Evolutionary conservation across 2,797 vertebrate genomes (phyloP).

Genomic region (Phylloscopus collybita): DNA sequence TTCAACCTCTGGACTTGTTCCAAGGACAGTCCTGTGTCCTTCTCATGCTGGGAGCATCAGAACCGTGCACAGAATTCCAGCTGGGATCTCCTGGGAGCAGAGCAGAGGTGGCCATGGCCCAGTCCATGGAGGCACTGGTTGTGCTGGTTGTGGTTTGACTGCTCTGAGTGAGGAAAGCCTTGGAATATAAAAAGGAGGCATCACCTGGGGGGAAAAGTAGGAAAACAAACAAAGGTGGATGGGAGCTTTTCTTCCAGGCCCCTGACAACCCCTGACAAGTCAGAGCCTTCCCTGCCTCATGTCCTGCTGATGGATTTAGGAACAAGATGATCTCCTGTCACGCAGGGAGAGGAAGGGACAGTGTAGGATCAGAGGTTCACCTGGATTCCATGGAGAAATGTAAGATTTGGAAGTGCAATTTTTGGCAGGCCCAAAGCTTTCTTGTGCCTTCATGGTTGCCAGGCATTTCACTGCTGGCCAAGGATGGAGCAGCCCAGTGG

Average conservation of each 20-base stretch:
- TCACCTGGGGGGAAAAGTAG: background rate
- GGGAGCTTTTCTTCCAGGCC: background rate
- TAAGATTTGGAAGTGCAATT: background rate
- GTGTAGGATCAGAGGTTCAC: background rate
- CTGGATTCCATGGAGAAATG: background rate
- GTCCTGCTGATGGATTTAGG: background rate
- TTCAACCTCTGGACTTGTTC: background rate
- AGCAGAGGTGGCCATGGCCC: background rate
- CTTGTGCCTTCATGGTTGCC: background rate
- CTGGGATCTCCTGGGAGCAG: background rate
- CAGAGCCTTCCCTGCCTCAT: background rate
- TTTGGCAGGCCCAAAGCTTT: background rate
- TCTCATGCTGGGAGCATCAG: background rate
- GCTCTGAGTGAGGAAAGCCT: background rate
- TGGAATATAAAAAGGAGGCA: background rate
- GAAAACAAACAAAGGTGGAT: background rate
- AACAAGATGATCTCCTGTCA: background rate
- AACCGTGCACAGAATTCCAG: background rate
- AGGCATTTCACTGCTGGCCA: background rate
- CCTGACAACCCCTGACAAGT: background rate
- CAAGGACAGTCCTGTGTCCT: background rate
- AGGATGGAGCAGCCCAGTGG: background rate
- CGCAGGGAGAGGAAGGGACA: background rate
- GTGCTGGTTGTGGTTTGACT: background rate
- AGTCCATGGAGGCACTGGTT: background rate